Evolutionary conservation across 2,113 vertebrate species (phyloP).

Genomic region (Vidua chalybeata): DNA sequence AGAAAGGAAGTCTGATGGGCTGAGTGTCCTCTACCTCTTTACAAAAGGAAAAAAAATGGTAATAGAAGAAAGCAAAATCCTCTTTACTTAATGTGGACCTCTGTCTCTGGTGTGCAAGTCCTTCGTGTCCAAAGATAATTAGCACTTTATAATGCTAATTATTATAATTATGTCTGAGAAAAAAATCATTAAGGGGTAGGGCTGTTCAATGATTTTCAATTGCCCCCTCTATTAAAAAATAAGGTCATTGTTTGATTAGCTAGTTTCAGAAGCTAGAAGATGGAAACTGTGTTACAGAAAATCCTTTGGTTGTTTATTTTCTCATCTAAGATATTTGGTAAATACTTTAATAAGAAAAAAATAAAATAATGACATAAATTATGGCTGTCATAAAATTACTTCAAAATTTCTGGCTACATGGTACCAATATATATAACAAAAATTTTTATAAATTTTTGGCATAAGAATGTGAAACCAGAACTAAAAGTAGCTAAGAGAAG

Average conservation of each 20-base stretch:
- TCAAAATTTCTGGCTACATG: not conserved
- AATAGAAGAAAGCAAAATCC: constrained; percentile 74
- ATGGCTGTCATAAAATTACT: not conserved
- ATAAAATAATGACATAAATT: not conserved
- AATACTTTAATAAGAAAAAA: not conserved
- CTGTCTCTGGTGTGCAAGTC: constrained; percentile 78
- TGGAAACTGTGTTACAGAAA: constrained; percentile 54
- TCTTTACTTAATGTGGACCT: constrained; percentile 80
- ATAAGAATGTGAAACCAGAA: not conserved
- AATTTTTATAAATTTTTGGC: not conserved
- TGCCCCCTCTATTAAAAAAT: constrained; percentile 84
- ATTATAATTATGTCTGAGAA: constrained; percentile 86
- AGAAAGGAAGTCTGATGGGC: constrained; percentile 5
- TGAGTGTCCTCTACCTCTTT: constrained; percentile 62
- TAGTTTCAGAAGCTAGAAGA: constrained; percentile 68
- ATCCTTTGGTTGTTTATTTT: constrained; percentile 51
- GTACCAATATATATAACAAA: not conserved
- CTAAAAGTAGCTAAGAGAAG: not conserved
- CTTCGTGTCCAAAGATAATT: constrained; percentile 84
- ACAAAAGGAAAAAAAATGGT: constrained; percentile 35
- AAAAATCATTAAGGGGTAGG: constrained; percentile 85
- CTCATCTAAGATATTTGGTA: not conserved
- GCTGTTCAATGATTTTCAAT: constrained; percentile 82
- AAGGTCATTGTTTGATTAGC: constrained; percentile 82
- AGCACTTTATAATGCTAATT: constrained; percentile 86